Base-by-base conservation (phyloP, 35 echinoderm and acorn worm species). In the Ptychodera flava region DNA sequence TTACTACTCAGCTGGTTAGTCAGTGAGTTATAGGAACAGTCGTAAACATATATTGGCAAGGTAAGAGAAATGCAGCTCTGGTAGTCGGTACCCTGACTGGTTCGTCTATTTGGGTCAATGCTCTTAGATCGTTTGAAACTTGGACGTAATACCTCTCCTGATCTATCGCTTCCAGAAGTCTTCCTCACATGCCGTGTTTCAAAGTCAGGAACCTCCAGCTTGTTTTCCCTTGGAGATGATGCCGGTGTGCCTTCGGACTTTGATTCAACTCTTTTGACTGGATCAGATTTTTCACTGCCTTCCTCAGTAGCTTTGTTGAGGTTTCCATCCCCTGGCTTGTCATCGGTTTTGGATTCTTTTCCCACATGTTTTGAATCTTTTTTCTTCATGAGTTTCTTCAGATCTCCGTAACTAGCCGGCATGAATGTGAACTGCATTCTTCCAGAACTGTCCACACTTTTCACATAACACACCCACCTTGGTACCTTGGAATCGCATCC, bases 11-110 rank as follows among this genome's bases (percentile, higher is more conserved):
- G 79, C 27, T 90, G 78, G 34, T 91, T 87, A 28, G 77, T 88
- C 22, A 99, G 88, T 29, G 77, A 79, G 29, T 82, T 76, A n/a
- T 92, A 78, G 34, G 90, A 90, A 64, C 96, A 99, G 84, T 99
- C 93, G 45, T 99, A 99, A 29, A 99, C 85, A 35, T 90, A 99
- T 35, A 99, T 90, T 16, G 96, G 93, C 28, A 99, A 83, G 10
- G 35, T 0, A 27, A 83, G 82, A 22, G 45, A 12, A 64, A 22
- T 64, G 22, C 45, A 64, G 22, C 45, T 64, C 6, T 22, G 6
- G 45, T 64, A 12, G 22, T 64, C 45, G 22, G 45, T 64, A 64
- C 45, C 45, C 22, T 64, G 45, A 22, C 45, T 64, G 45, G 22
- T 64, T 64, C 45, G 45, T 64, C 45, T 64, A 22, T 64, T 64